Base-by-base conservation (phyloP, 2,113 vertebrate genomes). In the Burhinus bistriatus region DNA sequence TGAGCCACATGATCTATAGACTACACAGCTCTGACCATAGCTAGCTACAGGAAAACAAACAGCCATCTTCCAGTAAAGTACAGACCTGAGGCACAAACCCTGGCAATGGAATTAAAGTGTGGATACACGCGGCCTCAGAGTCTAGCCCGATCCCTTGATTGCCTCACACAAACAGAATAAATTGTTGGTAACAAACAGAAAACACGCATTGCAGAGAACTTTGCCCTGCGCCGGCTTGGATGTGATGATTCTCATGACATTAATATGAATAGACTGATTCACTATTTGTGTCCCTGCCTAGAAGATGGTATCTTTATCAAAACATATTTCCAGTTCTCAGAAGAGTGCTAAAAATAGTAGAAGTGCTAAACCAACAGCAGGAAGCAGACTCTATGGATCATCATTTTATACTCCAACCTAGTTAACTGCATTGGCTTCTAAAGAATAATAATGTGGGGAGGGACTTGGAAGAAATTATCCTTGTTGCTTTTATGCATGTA, bases 241-340 rank as follows among this genome's bases (percentile, higher is more conserved):
- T 61, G 29, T 66, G 54, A 59, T 83, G 9, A 6, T 76, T 82
- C 69, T 82, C 4, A 0, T 94, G 77, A 89, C 86, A 69, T 89
- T 90, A 92, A 73, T 61, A 55, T 83, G 54, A 92, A 81, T 25
- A 92, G 77, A 58, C 29, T 84, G 72, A 94, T 83, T 94, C 79
- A 83, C 29, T 62, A 8, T 89, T 87, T 95, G 25, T 91, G 71
- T 58, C 32, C n/a, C 29, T 93, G 55, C 52, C 51, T 70, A 58
- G 77, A 92, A 89, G 77, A 87, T 55, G 21, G 20, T 62, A 45
- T 72, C 57, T 93, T 93, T 84, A 87, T 79, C 21, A 92, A 95
- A 93, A 93, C 65, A 61, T 79, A 91, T 81, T 96, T 95, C 29
- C 57, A 79, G 14, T 95, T 93, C 83, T 78, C 64, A 76, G 77